Percentiles rank a stretch among this genome's conserved stretches.
Conservation (phyloP, 2,797 vertebrate genomes). For the Potorous gilbertii region DNA sequence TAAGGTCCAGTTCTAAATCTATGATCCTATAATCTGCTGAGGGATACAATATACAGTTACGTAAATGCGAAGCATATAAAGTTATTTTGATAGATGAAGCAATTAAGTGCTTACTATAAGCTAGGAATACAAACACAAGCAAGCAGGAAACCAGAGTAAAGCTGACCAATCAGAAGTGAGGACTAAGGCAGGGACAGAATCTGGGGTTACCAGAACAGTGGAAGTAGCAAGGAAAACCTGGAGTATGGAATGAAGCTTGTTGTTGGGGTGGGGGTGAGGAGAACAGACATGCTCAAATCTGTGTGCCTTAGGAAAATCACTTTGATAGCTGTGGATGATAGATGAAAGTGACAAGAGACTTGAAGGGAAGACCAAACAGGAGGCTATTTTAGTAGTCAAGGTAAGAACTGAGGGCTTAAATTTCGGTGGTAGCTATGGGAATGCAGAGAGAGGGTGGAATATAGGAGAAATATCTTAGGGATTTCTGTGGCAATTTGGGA, state of each 20-base stretch:
- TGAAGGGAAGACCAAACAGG: neutral
- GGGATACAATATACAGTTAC: neutral
- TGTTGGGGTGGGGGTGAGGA: neutral
- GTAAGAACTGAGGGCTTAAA: neutral
- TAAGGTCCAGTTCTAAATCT: neutral
- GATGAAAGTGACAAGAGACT: neutral
- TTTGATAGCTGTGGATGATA: neutral
- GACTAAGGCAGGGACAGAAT: neutral
- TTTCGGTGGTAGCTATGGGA: neutral
- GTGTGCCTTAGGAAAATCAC: neutral
- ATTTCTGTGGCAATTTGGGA: neutral
- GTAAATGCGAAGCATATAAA: neutral
- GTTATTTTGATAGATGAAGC: neutral
- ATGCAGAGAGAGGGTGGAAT: neutral
- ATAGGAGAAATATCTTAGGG: neutral
- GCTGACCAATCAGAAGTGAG: neutral
- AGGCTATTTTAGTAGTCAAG: neutral
- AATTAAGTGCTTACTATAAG: neutral
- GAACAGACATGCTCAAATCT: neutral
- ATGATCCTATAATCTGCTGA: neutral
- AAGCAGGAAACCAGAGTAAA: neutral
- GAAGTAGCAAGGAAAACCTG: neutral
- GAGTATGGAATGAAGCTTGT: neutral
- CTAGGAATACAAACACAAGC: neutral
- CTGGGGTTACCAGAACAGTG: neutral